Percentiles rank a stretch among this genome's conserved stretches.
These are phyloP conservation scores for Xenentodon cancila DNA, from an alignment of 2,797 vertebrate species.

Conservation along the genomic window DNA sequence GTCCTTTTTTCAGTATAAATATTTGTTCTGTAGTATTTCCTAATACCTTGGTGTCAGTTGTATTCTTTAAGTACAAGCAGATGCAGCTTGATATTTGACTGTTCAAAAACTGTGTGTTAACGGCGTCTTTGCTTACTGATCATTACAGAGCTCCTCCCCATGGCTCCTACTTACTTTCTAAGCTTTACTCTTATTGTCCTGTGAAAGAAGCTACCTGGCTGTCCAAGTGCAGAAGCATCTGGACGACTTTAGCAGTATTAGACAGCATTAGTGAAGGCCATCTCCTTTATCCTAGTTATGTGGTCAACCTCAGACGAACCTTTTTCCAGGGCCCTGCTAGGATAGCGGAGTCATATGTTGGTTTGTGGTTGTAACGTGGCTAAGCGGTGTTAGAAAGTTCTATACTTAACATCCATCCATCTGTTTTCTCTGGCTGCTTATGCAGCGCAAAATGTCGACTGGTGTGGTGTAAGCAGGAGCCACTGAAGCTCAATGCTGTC, in stretches of 20 bases:
- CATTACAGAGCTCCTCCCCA: constrained; percentile 40
- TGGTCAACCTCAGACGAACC: constrained; percentile 41
- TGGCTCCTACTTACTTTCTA: constrained; percentile 30
- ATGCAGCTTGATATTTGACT: no score
- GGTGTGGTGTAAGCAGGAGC: no score
- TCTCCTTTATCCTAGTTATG: constrained; percentile 54
- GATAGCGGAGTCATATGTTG: constrained; percentile 15
- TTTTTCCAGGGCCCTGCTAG: constrained; percentile 11
- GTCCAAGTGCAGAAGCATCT: constrained; percentile 34
- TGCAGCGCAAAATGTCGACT: no score
- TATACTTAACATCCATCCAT: constrained; percentile 2
- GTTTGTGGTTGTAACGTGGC: constrained; percentile 12
- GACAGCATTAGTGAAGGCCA: constrained; percentile 53
- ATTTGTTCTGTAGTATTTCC: constrained; percentile 1
- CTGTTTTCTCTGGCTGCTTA: not conserved
- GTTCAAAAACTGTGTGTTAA: not conserved
- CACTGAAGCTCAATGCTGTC: no score
- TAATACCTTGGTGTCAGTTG: not conserved
- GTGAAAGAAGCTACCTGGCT: constrained; percentile 33
- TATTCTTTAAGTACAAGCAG: constrained; percentile 3
- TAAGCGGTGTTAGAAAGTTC: not conserved
- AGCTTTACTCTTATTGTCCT: constrained; percentile 26
- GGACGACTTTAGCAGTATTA: constrained; percentile 50
- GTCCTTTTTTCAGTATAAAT: not conserved
- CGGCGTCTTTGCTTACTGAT: constrained; percentile 61